Evolutionary conservation across 2,113 vertebrate species (phyloP).

Genomic region (Heptranchias perlo): DNA sequence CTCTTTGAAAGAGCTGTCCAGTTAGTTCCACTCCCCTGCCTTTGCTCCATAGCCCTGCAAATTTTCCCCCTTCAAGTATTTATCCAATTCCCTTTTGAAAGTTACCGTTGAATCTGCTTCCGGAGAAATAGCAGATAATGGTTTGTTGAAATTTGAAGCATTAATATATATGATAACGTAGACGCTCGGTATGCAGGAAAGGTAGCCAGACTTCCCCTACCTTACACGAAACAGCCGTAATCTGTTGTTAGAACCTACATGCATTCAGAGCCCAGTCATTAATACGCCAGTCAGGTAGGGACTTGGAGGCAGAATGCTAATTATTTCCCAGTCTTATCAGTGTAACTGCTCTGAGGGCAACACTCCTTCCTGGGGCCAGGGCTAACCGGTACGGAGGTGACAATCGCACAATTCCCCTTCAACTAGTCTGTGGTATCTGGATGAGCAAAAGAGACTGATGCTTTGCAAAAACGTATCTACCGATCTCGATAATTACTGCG

Average conservation of each 20-base stretch:
- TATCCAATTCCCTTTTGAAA: neutral
- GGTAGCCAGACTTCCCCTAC: neutral
- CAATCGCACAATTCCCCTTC: neutral
- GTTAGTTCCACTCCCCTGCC: neutral
- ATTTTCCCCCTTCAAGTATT: neutral
- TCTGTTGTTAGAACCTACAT: neutral
- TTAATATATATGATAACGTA: conserved; percentile 10
- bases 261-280: neutral
- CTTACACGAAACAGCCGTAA: neutral
- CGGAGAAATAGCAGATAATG: neutral
- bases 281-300: conserved; percentile 21
- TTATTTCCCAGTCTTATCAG: conserved; percentile 15
- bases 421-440: neutral
- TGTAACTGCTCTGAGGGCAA: neutral
- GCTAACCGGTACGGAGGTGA: neutral
- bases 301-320: conserved; percentile 22
- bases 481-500: neutral
- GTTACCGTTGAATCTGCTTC: neutral
- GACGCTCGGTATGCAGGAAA: neutral
- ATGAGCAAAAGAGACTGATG: neutral
- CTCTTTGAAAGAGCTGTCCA: neutral
- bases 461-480: neutral
- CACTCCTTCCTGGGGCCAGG: neutral
- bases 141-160: neutral
- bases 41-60: neutral